phyloP scores from a whole-genome alignment of 1,140 invertebrate species.

The Phymastichus coffea region DNA sequence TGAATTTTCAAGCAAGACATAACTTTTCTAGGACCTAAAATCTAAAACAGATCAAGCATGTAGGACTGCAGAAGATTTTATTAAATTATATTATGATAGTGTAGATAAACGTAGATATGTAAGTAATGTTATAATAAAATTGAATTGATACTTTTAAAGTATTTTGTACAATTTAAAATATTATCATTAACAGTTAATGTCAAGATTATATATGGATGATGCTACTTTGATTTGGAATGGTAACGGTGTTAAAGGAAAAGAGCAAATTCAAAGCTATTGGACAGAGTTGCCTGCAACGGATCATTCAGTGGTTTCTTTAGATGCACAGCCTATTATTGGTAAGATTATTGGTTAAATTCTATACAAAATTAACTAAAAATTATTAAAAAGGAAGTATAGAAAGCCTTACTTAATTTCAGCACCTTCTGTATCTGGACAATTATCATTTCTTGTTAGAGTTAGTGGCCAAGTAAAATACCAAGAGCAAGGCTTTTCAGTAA shows the following conservation, averaged over 20 bases:
- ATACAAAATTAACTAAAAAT: not conserved
- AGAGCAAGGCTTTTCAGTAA: conserved; percentile 56
- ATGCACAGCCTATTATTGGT: conserved; percentile 77
- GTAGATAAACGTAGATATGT: conserved; percentile 80
- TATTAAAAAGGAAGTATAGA: conserved; percentile 5
- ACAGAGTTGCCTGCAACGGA: conserved; percentile 71
- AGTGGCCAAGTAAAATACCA: conserved; percentile 72
- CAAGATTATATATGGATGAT: conserved; percentile 75
- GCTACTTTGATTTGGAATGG: conserved; percentile 86
- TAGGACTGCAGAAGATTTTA: conserved; percentile 78
- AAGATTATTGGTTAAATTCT: conserved; percentile 33
- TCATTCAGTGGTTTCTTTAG: conserved; percentile 70
- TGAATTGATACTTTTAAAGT: conserved; percentile 1
- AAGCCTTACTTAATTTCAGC: conserved; percentile 42
- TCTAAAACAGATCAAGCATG: conserved; percentile 72
- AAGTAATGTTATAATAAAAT: conserved; percentile 45
- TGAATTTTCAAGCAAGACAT: no score
- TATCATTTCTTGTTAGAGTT: conserved; percentile 74
- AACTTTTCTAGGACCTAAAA: conserved; percentile 49
- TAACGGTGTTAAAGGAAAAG: conserved; percentile 70
- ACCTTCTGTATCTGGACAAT: conserved; percentile 63
- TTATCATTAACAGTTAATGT: conserved; percentile 61
- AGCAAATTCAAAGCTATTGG: conserved; percentile 77
- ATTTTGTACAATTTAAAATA: conserved; percentile 2
- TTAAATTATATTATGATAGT: conserved; percentile 78